Conservation (phyloP, 1,140 invertebrate genomes). For the Drosophila tsacasi region DNA sequence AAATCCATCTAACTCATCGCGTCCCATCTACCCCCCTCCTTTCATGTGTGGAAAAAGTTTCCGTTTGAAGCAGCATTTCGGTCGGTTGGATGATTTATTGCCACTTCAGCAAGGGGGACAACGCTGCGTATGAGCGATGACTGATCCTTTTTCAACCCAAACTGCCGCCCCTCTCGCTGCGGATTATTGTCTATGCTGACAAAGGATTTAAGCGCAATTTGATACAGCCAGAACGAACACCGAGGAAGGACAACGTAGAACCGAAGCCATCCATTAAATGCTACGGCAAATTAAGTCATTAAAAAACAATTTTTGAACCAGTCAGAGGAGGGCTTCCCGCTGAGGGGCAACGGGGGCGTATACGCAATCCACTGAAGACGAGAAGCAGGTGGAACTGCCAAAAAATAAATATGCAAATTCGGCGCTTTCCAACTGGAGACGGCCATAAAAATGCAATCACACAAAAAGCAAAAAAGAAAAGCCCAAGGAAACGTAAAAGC, state of each 20-base stretch:
- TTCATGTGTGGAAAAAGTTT: slow-evolving; percentile 58
- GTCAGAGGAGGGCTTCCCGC: background rate
- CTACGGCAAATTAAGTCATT: slow-evolving; percentile 75
- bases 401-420: slow-evolving; percentile 72
- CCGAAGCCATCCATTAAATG: slow-evolving; percentile 67
- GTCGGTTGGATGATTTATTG: slow-evolving; percentile 73
- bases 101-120: slow-evolving; percentile 41
- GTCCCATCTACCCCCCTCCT: too few relatives aligned
- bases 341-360: slow-evolving; percentile 34
- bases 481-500: slow-evolving; percentile 48
- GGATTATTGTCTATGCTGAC: slow-evolving; percentile 53
- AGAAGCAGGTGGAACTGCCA: slow-evolving; percentile 41
- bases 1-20: slow-evolving; percentile 43
- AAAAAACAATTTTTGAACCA: slow-evolving; percentile 62
- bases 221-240: slow-evolving; percentile 42
- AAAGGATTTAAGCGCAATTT: slow-evolving; percentile 75
- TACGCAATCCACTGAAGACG: slow-evolving; percentile 45
- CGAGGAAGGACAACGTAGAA: background rate
- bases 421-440: slow-evolving; percentile 17
- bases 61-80: slow-evolving; percentile 47
- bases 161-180: background rate
- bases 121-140: slow-evolving; percentile 74
- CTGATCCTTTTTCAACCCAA: slow-evolving; percentile 2
- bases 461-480: slow-evolving; percentile 43
- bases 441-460: slow-evolving; percentile 59